Percentiles rank a stretch among this genome's conserved stretches.
Conservation (phyloP, 2,888 invertebrate species). For the Agrochola litura region DNA sequence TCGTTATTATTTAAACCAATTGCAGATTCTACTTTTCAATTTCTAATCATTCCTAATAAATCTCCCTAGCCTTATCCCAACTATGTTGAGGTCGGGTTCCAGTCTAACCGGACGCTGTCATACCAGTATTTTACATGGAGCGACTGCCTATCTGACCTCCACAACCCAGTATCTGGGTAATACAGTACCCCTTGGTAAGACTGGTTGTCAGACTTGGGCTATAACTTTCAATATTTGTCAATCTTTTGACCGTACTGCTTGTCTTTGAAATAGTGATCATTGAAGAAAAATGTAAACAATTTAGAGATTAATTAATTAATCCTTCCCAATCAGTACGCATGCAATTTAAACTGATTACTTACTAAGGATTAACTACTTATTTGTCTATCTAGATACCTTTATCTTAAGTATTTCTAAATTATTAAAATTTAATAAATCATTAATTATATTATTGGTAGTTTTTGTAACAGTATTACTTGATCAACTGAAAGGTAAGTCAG, state of each 20-base stretch:
- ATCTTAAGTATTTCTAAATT: conserved; percentile 19
- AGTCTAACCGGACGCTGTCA: too few species aligned
- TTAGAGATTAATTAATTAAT: conserved; percentile 28
- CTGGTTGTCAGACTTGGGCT: too few species aligned
- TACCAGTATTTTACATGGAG: too few species aligned
- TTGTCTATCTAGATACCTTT: conserved; percentile 23
- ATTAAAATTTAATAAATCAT: not conserved
- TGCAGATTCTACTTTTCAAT: not conserved
- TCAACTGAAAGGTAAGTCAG: conserved; percentile 40
- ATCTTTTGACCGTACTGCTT: not conserved
- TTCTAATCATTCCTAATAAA: not conserved
- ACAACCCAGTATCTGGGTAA: too few species aligned
- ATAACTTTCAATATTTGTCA: not conserved
- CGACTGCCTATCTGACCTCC: too few species aligned
- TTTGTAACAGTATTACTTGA: conserved; percentile 6
- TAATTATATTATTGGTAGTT: not conserved
- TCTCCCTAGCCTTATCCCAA: too few species aligned
- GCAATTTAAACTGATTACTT: conserved; percentile 29
- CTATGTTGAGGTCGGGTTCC: too few species aligned
- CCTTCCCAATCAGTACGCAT: conserved; percentile 18
- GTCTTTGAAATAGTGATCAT: not conserved
- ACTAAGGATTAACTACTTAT: conserved; percentile 20
- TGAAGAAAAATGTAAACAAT: not conserved
- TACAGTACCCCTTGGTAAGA: too few species aligned
- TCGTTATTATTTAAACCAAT: not conserved